A percentile compares a stretch with the other conserved stretches of the same genome.
phyloP scores from a whole-genome alignment of 2,888 invertebrate species.

The Amorpha juglandis region DNA sequence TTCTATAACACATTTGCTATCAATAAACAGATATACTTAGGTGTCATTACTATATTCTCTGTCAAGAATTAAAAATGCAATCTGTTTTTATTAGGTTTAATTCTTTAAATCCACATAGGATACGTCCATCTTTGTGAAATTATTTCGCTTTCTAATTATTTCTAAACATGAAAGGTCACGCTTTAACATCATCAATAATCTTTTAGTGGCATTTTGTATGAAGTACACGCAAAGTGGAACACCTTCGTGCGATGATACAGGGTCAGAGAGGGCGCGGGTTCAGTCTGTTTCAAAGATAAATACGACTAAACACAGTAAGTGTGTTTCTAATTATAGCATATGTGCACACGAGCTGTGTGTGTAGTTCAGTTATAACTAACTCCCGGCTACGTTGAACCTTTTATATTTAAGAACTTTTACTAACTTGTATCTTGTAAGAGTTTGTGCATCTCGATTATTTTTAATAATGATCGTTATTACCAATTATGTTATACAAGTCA shows the following conservation, averaged over 20 bases:
- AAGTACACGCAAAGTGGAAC: slow-evolving; percentile 38
- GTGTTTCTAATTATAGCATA: slow-evolving; percentile 66
- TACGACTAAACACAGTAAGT: slow-evolving; percentile 49
- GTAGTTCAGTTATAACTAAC: slow-evolving; percentile 30
- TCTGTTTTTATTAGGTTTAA: background rate
- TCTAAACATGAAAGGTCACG: slow-evolving; percentile 20
- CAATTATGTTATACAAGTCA: background rate
- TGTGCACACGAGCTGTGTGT: slow-evolving; percentile 52
- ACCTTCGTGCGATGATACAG: slow-evolving; percentile 35
- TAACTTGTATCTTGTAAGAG: slow-evolving; percentile 1
- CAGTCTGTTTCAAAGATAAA: slow-evolving; percentile 51
- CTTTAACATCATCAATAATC: slow-evolving; percentile 22
- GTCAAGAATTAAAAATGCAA: too few species aligned
- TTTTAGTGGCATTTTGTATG: slow-evolving; percentile 29
- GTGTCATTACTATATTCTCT: too few species aligned
- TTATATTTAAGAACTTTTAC: slow-evolving; percentile 26
- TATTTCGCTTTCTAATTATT: slow-evolving; percentile 22
- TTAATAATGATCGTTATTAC: background rate
- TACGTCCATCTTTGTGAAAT: background rate
- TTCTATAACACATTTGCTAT: too few species aligned
- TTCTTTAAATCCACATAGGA: background rate
- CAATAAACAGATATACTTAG: too few species aligned
- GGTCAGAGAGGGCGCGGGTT: slow-evolving; percentile 56
- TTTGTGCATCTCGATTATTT: background rate
- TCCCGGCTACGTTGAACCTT: slow-evolving; percentile 20